phyloP scores from a whole-genome alignment of 2,797 vertebrate species.

The Sebastes cheni region DNA sequence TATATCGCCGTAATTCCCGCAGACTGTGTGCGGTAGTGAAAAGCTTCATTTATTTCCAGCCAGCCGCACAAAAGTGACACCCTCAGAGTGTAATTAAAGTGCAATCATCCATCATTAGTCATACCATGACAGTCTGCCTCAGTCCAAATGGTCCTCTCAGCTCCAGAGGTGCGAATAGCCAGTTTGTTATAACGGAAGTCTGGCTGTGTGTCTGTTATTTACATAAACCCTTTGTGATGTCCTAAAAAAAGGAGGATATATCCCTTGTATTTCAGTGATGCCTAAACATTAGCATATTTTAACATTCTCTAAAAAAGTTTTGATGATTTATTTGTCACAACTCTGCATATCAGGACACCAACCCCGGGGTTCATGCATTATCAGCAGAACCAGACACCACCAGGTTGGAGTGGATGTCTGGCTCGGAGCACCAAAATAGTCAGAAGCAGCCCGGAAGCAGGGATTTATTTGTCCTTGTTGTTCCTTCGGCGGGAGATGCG shows the following conservation, averaged over 20 bases:
- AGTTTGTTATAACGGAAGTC: background rate
- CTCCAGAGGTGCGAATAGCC: conserved; percentile 17
- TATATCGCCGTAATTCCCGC: conserved; percentile 43
- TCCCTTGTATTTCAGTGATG: background rate
- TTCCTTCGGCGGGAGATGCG: background rate
- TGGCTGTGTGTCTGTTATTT: conserved; percentile 1
- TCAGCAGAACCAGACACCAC: conserved; percentile 20
- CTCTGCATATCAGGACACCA: background rate
- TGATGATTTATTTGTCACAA: background rate
- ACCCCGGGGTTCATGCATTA: background rate
- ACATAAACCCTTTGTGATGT: background rate
- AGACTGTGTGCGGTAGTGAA: conserved; percentile 29
- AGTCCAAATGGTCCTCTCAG: conserved; percentile 44
- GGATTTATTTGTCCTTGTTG: background rate
- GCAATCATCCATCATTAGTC: conserved; percentile 76
- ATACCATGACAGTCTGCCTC: conserved; percentile 54
- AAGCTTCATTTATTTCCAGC: conserved; percentile 44
- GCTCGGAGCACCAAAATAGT: background rate
- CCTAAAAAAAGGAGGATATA: background rate
- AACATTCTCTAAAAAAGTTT: background rate
- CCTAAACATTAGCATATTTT: background rate
- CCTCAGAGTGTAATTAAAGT: conserved; percentile 73
- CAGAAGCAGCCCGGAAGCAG: background rate
- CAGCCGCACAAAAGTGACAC: conserved; percentile 52
- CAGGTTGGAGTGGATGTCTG: background rate